Base-by-base conservation (phyloP, 1,140 invertebrate genomes). In the Anoplolepis gracilipes region DNA sequence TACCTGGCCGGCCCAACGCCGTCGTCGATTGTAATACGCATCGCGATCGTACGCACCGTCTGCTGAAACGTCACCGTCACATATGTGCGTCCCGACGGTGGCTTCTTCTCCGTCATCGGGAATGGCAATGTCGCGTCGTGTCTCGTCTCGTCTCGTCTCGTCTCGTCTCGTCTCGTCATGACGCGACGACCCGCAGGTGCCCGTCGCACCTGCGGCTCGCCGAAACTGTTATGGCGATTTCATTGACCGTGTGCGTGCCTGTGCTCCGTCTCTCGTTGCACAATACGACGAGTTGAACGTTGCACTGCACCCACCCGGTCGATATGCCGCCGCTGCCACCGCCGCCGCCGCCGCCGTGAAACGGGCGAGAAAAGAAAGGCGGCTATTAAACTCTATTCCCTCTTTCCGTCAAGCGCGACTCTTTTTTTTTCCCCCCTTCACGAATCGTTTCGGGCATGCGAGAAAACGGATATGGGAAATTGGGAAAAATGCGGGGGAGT, bases 201-300 rank as follows among this genome's bases (percentile, higher is more conserved):
- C 72, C 72, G 61, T 67, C 73, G 89, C 89, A 92, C 90, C 91
- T 92, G 91, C 90, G 85, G 64, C 79, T 77, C 59, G 30, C 59
- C 85, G 49, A 85, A 87, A 85, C 87, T 77, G 72, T 90, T 88
- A 91, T 90, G 90, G 90, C 90, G 88, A 86, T 85, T 86, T 79
- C 85, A 79, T 87, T 85, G 75, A 76, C 62, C 49, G 78, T 33
- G 70, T 69, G 76, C 10, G 75, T 76, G 64, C 25, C 22, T 36
- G 57, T 25, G 57, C 25, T 11, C 55, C 28, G 36, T 61, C 36
- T 53, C 70, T 62, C 72, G 22, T 28, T 25, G 22, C 55, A 36
- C 33, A 8, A 22, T 30, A 73, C 72, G 67, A 61, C 28, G 81
- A 49, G 28, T 76, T 46, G 61, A 75, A 42, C 57, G 75, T 85